Evolutionary conservation across 2,797 vertebrate genomes (phyloP), one percentile per base, ranked within the genome.

Genomic region (Lerista edwardsae): DNA sequence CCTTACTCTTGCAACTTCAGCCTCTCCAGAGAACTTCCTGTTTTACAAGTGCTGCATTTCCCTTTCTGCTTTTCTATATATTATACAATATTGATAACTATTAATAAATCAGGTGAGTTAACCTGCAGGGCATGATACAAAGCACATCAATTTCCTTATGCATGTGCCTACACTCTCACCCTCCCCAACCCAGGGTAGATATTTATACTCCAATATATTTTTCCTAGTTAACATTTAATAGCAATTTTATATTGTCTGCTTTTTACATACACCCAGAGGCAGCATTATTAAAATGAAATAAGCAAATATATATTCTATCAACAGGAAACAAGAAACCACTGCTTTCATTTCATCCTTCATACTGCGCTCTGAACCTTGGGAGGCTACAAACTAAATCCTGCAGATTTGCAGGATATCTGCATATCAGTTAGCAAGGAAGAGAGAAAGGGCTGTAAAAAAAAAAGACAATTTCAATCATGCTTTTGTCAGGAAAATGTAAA

Each of bases 71-170:
- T 75, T 88, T 86, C 2, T 10, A 80, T 67, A 87, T 57, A 44
- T 9, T 67, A 82, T 86, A 80, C 86, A 92, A 85, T 87, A 87
- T 77, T 92, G 68, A 79, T 76, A 75, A 76, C 1, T 3, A 88
- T 85, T 87, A 78, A 86, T 86, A 91, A 31, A 75, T 6, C 41
- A 44, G 2, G 5, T 6, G 64, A 78, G 31, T 87, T 90, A 65
- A 75, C 29, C 79, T 85, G 71, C 25, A 82, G 81, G 84, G 10
- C 27, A 71, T 75, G 76, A 80, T 65, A 15, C 8, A 73, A 71
- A 3, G 44, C 79, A 29, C 3, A 85, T 69, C 80, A 80, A 75
- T 78, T 90, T 82, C 59, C 44, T 84, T 67, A 0, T 67, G 72
- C 75, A 91, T 89, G 76, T 75, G 34, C 27, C 78, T 27, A 6